A percentile compares a stretch with the other conserved stretches of the same genome.
phyloP scores from a whole-genome alignment of 2,113 vertebrate species.

The Tautogolabrus adspersus region DNA sequence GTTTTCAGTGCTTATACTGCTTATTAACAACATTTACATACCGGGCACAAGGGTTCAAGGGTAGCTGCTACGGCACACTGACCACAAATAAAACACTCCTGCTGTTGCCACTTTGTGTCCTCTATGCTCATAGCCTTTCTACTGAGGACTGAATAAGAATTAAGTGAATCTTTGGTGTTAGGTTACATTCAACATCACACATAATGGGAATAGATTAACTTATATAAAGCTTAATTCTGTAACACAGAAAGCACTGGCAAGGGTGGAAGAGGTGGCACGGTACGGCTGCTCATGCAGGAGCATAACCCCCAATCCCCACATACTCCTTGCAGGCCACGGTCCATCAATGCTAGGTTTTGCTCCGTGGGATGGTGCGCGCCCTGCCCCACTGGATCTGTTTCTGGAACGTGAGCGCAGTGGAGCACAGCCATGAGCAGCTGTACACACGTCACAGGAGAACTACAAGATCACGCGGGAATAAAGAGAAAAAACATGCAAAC shows the following conservation, averaged over 20 bases:
- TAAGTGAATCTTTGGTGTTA: neutral
- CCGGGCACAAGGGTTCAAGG: neutral
- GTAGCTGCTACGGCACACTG: conserved; percentile 4
- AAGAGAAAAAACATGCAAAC: no score
- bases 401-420: no score
- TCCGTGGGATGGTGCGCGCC: no score
- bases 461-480: no score
- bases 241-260: neutral
- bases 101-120: conserved; percentile 4
- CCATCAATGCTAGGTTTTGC: no score
- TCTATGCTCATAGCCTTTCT: conserved; percentile 21
- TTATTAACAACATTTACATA: neutral
- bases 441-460: no score
- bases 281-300: no score
- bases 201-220: neutral
- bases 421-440: no score
- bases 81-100: neutral
- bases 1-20: neutral
- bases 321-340: no score
- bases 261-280: no score
- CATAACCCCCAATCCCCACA: no score
- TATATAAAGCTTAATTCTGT: neutral
- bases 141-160: conserved; percentile 7
- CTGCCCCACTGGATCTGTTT: no score
- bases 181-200: neutral